Evolutionary conservation across 2,113 vertebrate species (phyloP).

Genomic region (Ornithorhynchus anatinus): DNA sequence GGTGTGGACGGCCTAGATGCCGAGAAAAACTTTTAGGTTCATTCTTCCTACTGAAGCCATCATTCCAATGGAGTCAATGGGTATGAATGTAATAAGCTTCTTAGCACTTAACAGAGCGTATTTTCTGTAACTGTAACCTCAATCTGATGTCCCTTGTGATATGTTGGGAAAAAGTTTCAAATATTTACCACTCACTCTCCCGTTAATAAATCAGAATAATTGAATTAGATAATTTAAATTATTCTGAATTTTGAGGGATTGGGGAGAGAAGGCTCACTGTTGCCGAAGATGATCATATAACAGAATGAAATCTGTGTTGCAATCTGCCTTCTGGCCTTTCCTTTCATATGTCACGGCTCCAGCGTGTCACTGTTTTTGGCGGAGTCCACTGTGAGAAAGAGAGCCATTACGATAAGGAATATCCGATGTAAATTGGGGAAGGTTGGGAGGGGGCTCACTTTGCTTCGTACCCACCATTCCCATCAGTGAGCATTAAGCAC

Average conservation of each 20-base stretch:
- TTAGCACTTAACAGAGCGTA: not conserved
- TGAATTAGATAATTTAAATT: not conserved
- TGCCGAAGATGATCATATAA: not conserved
- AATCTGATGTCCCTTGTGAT: not conserved
- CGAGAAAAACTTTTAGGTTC: not conserved
- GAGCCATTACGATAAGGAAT: not conserved
- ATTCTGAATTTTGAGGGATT: slow-evolving; percentile 2
- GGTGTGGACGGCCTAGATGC: not conserved
- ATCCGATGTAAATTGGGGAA: not conserved
- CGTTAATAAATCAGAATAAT: not conserved
- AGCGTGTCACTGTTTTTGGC: not conserved
- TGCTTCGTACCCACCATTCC: not conserved
- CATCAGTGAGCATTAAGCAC: not conserved
- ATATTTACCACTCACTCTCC: slow-evolving; percentile 43
- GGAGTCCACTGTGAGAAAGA: not conserved
- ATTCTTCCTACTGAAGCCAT: not conserved
- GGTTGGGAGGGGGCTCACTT: not conserved
- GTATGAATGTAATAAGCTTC: not conserved
- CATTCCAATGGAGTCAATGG: not conserved
- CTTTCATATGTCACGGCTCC: not conserved
- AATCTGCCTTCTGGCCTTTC: not conserved
- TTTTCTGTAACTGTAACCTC: slow-evolving; percentile 37
- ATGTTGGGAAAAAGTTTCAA: slow-evolving; percentile 6
- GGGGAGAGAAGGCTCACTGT: not conserved
- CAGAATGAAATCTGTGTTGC: not conserved